Evolutionary conservation across 1,140 invertebrate genomes (phyloP).

Genomic region (Listronotus bonariensis): DNA sequence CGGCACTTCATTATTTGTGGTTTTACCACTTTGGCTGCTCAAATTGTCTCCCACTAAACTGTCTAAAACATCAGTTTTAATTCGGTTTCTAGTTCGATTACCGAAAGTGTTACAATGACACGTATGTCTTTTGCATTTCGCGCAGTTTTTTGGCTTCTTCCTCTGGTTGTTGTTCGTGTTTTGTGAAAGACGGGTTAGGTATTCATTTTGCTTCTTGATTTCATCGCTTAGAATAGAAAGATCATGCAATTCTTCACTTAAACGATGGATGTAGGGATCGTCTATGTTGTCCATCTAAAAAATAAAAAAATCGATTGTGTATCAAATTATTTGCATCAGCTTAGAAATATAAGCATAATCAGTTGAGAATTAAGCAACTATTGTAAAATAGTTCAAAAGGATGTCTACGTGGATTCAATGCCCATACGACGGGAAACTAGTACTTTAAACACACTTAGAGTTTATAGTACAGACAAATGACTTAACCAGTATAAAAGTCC

Average conservation of each 20-base stretch:
- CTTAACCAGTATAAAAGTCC: too few species aligned
- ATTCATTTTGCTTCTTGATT: conserved; percentile 57
- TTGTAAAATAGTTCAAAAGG: too few species aligned
- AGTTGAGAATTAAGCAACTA: too few species aligned
- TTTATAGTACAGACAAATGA: too few species aligned
- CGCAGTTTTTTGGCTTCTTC: conserved; percentile 8
- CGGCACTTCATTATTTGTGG: neutral
- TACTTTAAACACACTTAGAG: too few species aligned
- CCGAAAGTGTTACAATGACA: conserved; percentile 8
- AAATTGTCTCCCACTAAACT: neutral
- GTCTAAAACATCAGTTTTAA: conserved; percentile 1
- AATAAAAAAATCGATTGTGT: too few species aligned
- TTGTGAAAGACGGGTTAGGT: conserved; percentile 54
- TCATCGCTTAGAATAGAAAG: conserved; percentile 64
- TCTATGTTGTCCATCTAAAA: conserved; percentile 58
- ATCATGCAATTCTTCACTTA: conserved; percentile 62
- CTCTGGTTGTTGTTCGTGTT: neutral
- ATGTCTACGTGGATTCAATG: too few species aligned
- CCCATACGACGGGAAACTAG: too few species aligned
- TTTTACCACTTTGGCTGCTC: neutral
- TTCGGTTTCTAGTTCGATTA: conserved; percentile 1
- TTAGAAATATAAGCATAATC: too few species aligned
- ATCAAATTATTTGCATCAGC: too few species aligned
- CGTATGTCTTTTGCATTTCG: conserved; percentile 36
- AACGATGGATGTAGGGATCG: conserved; percentile 63